Base-by-base conservation (phyloP, 2,888 invertebrate genomes). In the Electrophaes corylata region DNA sequence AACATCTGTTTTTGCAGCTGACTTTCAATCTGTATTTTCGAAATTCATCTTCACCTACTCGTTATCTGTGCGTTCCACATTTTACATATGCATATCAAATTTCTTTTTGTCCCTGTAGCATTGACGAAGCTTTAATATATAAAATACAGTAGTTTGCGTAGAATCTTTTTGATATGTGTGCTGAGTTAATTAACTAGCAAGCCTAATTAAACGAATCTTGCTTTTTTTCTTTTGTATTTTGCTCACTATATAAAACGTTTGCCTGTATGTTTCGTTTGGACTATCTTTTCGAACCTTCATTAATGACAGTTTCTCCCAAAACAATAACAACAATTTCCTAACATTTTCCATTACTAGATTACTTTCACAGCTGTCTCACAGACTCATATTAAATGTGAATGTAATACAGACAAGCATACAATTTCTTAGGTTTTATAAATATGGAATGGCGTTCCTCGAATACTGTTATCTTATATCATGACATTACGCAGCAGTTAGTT, bases 61-160 rank as follows among this genome's bases (percentile, higher is more conserved):
- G 19, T 61, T 61, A 62, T 60, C 61, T 57, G 51, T 29, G 26
- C 53, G 47, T 59, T 52, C 64, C 63, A 63, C 64, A 64, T 68
- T 71, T 73, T 64, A 67, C 66, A 53, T 45, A 59, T 69, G 53
- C 45, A 10, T 69, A 71, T 79, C 74, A 57, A 66, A 64, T 79
- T 72, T 67, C 64, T 72, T 62, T 67, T 63, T 52, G 69, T 68
- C 57, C 62, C 62, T 53, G 62, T 58, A 74, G 70, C 75, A 76
- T 76, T 77, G 75, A 70, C 67, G 62, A 71, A 70, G 72, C 70
- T 76, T 70, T 83, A 75, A 65, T 70, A 72, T 80, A 75, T 79
- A 78, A 79, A 75, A 76, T 64, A 59, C 53, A 45, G 8, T 62
- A 47, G 18, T 66, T 29, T 50, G 51, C 51, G 57, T 56, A 59